Evolutionary conservation across 2,888 invertebrate genomes (phyloP).

Genomic region (Acrobeloides nanus): DNA sequence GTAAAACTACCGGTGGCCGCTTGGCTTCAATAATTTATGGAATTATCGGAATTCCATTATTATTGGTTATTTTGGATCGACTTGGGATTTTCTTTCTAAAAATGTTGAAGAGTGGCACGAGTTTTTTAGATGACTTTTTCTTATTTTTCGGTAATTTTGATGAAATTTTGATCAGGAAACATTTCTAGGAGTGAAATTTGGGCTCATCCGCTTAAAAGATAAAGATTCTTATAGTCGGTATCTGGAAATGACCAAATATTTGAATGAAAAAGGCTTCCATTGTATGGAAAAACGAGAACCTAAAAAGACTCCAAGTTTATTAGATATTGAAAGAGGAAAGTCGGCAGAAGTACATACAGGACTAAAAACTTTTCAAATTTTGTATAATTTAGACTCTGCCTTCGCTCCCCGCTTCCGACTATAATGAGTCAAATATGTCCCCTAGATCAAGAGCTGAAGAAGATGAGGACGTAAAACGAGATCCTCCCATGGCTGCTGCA

Average conservation of each 20-base stretch:
- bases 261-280: not conserved
- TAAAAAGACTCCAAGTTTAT: not conserved
- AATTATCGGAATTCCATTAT: slow-evolving; percentile 84
- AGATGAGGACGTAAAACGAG: slow-evolving; percentile 26
- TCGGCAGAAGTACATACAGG: not conserved
- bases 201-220: slow-evolving; percentile 12
- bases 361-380: not conserved
- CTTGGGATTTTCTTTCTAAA: slow-evolving; percentile 75
- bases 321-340: not conserved
- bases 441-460: slow-evolving; percentile 14
- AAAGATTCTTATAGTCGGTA: slow-evolving; percentile 19
- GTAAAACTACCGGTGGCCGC: slow-evolving; percentile 75
- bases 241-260: slow-evolving; percentile 2
- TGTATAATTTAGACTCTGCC: too few species aligned
- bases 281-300: not conserved
- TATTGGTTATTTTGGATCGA: slow-evolving; percentile 84
- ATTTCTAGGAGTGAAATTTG: slow-evolving; percentile 17
- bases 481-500: slow-evolving; percentile 42
- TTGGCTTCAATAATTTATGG: slow-evolving; percentile 84
- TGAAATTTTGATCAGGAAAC: slow-evolving; percentile 9
- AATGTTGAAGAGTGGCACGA: slow-evolving; percentile 14
- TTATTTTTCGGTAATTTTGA: slow-evolving; percentile 28
- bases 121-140: slow-evolving; percentile 22
- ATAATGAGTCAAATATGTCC: too few species aligned
- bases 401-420: too few species aligned